Evolutionary conservation across 2,113 vertebrate species (phyloP), one percentile per base, ranked within the genome.

Genomic region (Saguinus imperator): DNA sequence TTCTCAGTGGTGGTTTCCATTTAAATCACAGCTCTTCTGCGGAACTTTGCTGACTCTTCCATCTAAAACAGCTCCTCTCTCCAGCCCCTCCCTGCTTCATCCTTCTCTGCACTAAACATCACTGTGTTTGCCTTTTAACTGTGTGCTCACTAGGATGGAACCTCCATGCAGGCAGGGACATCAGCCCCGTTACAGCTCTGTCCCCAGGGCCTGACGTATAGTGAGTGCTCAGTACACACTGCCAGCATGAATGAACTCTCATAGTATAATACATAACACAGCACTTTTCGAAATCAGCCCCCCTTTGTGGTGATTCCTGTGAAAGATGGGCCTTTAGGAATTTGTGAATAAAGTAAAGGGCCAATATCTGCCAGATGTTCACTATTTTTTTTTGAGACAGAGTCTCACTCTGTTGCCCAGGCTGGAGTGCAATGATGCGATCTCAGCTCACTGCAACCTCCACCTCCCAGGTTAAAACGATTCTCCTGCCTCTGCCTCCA

Each of bases 11-110:
- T 29, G 66, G 29, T n/a, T 91, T 83, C 45, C 23, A n/a, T 35
- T 37, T 48, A 57, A 37, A 70, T 3, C 3, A 17, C 64, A 29
- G 75, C 73, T 37, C 27, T 91, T 72, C 32, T 2, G 6, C 10
- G 0, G 43, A 70, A 17, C 27, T 64, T 21, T 0, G 4, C 0
- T 45, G 32, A 43, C 27, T 3, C 16, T 32, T n/a, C 8, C 0
- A 21, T 37, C 45, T 55, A 21, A 66, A 94, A 77, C 7, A 25
- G 32, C 50, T 52, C 52, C 52, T 52, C 52, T 52, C 52, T 52
- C 14, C 79, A 29, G 16, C 50, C 16, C 14, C 32, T 61, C 29
- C 70, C 45, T 6, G 21, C 4, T 23, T 79, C 52, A 50, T 68
- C n/a, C 79, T 70, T 66, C 40, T 8, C 0, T 37, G 50, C 32